Evolutionary conservation across 1,140 invertebrate species (phyloP), one percentile per base, ranked within the genome.

Genomic region (Pseudobourletiella spinata): DNA sequence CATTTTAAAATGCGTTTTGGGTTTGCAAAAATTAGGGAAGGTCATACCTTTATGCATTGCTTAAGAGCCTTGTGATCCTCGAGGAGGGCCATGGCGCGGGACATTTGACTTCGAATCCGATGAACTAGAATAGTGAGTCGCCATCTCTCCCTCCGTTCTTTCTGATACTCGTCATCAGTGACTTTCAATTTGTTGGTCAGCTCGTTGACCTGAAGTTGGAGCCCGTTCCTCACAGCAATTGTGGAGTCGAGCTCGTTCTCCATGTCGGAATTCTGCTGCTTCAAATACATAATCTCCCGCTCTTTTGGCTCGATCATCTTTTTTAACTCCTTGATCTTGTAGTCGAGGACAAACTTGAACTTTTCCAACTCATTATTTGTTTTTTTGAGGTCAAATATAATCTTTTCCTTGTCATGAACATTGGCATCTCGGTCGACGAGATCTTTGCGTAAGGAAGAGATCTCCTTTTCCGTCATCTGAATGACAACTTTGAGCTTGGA

Each of bases 281-380:
- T 86, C 75, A 89, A 84, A 46, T 86, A 84, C 71, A 84, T 83
- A 46, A 93, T 92, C 69, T 85, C 83, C 35, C 80, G 76, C 67
- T 92, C 88, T 63, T 86, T 80, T 1, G 88, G 88, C 71, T 91
- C 86, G 69, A 93, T 88, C 76, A 91, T 84, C 74, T 83, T 83
- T 72, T 89, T 88, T 11, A 92, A 72, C 73, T 93, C 89, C 42
- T 84, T 83, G 30, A 94, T 90, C 75, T 91, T 92, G 71, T 91
- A 89, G 70, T 91, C 88, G 18, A 93, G 74, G 15, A 93, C 87
- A 74, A 90, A 91, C 73, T 90, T 92, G 69, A 87, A 90, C 72
- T 94, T 95, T 71, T 94, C 89, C 58, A 94, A 72, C 74, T 93
- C 89, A 71, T 89, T 84, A 71, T 91, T 93, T 71, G 85, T 89